These are phyloP conservation scores for Ailurus styani DNA, from an alignment of 2,113 vertebrate species.

Conservation along the genomic window DNA sequence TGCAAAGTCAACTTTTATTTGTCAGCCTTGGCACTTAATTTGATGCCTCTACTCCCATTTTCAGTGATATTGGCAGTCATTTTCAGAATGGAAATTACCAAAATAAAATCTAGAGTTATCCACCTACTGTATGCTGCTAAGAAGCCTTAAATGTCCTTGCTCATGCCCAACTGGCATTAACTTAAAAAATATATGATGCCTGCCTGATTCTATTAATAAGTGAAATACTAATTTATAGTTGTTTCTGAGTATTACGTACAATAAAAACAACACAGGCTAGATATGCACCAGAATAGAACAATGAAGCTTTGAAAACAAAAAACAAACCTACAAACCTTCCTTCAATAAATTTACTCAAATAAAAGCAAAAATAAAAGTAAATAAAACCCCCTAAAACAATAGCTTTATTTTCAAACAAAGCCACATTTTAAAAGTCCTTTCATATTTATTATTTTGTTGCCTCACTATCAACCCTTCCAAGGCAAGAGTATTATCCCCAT, in stretches of 20 bases:
- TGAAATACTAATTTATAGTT: not conserved
- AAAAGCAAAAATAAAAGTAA: not conserved
- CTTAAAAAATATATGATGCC: not conserved
- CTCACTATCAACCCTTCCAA: not conserved
- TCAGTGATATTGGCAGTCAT: not conserved
- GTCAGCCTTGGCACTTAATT: not conserved
- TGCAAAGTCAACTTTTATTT: not conserved
- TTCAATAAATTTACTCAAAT: not conserved
- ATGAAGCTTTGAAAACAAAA: not conserved
- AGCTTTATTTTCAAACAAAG: not conserved
- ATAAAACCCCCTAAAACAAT: not conserved
- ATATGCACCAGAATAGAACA: not conserved
- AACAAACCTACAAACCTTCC: not conserved
- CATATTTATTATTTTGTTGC: not conserved
- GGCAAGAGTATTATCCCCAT: not conserved
- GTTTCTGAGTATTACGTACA: not conserved
- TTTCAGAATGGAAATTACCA: not conserved
- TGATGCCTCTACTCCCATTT: not conserved
- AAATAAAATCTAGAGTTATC: not conserved
- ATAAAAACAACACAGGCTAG: not conserved
- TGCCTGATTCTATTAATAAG: not conserved
- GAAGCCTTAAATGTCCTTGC: not conserved
- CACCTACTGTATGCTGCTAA: not conserved
- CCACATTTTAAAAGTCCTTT: not conserved
- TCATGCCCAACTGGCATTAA: not conserved